These are phyloP conservation scores for Nesidiocoris tenuis DNA, from an alignment of 2,888 invertebrate species.

Conservation along the genomic window DNA sequence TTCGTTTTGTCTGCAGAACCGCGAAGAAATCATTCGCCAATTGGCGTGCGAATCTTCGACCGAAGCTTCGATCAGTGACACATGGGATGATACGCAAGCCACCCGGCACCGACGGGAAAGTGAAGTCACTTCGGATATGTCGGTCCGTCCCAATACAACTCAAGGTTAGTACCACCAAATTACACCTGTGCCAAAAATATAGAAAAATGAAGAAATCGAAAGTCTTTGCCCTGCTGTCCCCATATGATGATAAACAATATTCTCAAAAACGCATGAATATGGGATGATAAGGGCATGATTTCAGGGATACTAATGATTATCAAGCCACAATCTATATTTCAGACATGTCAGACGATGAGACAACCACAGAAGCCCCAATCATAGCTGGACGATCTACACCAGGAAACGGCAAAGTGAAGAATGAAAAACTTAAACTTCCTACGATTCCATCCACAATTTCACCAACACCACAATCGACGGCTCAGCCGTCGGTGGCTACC, in stretches of 20 bases:
- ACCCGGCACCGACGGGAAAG: constrained; percentile 51
- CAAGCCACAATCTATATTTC: too few relatives aligned
- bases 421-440: neutral
- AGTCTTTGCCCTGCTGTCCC: too few relatives aligned
- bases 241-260: too few relatives aligned
- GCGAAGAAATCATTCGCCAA: constrained; percentile 62
- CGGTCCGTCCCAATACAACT: constrained; percentile 18
- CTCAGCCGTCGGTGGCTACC: neutral
- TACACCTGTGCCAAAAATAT: too few relatives aligned
- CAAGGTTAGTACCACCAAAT: constrained; percentile 19
- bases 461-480: neutral
- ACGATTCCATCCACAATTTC: neutral
- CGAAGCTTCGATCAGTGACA: constrained; percentile 46
- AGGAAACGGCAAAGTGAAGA: neutral
- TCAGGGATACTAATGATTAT: too few relatives aligned
- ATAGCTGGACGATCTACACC: too few relatives aligned
- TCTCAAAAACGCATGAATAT: too few relatives aligned
- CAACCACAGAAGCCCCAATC: constrained; percentile 10
- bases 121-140: constrained; percentile 49
- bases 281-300: too few relatives aligned
- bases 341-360: constrained; percentile 27
- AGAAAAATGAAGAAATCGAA: too few relatives aligned
- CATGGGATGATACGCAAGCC: constrained; percentile 49
- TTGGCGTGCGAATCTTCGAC: constrained; percentile 58
- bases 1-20: too few relatives aligned